Conservation (phyloP, 2,888 invertebrate genomes). For the Malachius bipustulatus region DNA sequence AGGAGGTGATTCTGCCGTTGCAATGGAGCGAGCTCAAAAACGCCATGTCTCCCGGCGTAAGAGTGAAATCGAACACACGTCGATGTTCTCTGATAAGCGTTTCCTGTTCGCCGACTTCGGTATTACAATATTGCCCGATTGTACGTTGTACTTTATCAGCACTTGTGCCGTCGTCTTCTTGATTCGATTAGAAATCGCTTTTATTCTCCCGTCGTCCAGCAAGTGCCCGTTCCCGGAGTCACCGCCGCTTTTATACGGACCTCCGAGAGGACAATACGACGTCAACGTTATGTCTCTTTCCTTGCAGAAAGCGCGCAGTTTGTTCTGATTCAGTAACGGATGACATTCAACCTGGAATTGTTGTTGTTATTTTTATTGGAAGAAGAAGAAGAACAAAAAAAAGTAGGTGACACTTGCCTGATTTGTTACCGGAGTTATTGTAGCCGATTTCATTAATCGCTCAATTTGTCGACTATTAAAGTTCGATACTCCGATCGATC, state of each 20-base stretch:
- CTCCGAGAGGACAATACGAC: slow-evolving; percentile 76
- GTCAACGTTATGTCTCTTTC: slow-evolving; percentile 55
- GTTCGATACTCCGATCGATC: slow-evolving; percentile 77
- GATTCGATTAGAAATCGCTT: slow-evolving; percentile 48
- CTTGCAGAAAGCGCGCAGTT: slow-evolving; percentile 57
- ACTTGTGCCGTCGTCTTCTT: slow-evolving; percentile 60
- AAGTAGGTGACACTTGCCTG: too few relatives aligned
- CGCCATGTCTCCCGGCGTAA: slow-evolving; percentile 52
- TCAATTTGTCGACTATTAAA: slow-evolving; percentile 71
- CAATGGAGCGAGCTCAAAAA: slow-evolving; percentile 57
- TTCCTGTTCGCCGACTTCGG: slow-evolving; percentile 69
- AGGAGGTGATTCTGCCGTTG: slow-evolving; percentile 42
- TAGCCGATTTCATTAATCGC: slow-evolving; percentile 50
- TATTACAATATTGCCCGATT: slow-evolving; percentile 61
- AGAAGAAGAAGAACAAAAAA: too few relatives aligned
- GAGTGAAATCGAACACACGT: slow-evolving; percentile 60
- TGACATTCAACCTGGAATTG: slow-evolving; percentile 65
- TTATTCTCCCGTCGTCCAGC: slow-evolving; percentile 61
- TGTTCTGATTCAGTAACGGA: slow-evolving; percentile 63
- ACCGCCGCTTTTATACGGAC: slow-evolving; percentile 75
- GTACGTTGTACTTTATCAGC: slow-evolving; percentile 50
- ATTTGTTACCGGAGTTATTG: slow-evolving; percentile 52
- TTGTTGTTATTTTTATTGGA: too few relatives aligned
- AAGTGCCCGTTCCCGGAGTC: slow-evolving; percentile 60
- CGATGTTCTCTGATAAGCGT: slow-evolving; percentile 56